These are phyloP conservation scores for Ernsta delagoae DNA, from an alignment of 2,888 invertebrate species.

Conservation along the genomic window DNA sequence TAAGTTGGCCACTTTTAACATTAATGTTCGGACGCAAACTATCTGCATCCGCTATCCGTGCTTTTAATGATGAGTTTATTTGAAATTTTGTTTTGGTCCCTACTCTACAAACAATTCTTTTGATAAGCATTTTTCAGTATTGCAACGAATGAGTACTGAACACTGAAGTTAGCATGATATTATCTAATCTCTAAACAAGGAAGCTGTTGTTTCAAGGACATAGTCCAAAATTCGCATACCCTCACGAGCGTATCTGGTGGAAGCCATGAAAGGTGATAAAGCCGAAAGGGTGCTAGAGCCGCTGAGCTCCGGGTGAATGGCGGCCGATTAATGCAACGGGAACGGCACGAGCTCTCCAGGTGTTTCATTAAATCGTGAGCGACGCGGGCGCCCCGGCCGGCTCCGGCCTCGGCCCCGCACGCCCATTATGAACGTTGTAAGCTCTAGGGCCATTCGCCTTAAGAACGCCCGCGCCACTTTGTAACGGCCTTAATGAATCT, in stretches of 20 bases:
- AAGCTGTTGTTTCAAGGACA: too few relatives aligned
- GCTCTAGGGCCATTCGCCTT: conserved; percentile 84
- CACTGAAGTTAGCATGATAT: too few relatives aligned
- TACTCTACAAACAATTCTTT: not conserved
- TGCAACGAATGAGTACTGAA: not conserved
- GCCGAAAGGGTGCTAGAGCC: conserved; percentile 46
- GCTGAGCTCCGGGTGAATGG: conserved; percentile 45
- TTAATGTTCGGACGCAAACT: conserved; percentile 44
- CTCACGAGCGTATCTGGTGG: conserved; percentile 41
- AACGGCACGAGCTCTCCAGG: conserved; percentile 79
- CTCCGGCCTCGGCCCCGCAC: conserved; percentile 60
- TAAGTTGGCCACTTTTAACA: conserved; percentile 51
- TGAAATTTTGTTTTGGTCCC: not conserved
- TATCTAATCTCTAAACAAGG: too few relatives aligned
- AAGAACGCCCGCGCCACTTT: conserved; percentile 83
- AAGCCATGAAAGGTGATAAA: conserved; percentile 49
- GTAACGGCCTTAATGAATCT: conserved; percentile 84
- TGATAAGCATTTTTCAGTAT: not conserved
- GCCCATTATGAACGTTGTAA: conserved; percentile 82
- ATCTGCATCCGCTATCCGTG: conserved; percentile 28
- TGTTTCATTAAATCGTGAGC: conserved; percentile 83
- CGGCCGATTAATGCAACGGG: conserved; percentile 80
- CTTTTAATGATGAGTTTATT: not conserved
- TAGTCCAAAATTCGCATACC: not conserved
- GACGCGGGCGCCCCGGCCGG: conserved; percentile 60